Conservation (phyloP, 1,140 invertebrate genomes). For the Tribolium madens region DNA sequence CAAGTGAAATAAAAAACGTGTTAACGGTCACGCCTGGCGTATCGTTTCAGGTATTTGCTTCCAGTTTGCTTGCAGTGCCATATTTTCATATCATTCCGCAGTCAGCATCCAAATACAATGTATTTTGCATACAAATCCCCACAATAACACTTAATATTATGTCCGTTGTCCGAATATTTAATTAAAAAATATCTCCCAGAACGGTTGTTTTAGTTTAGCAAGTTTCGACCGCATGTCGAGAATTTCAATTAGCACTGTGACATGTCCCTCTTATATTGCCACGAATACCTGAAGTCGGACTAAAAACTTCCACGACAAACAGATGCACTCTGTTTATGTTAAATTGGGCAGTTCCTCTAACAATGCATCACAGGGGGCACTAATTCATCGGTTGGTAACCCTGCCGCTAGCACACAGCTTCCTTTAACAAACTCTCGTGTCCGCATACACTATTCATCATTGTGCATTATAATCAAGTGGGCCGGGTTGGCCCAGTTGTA, state of each 20-base stretch:
- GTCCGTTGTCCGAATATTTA: background rate
- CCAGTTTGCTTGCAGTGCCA: background rate
- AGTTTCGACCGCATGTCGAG: background rate
- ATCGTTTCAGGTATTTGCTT: background rate
- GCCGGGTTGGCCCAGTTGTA: slow-evolving; percentile 2
- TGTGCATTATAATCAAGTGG: slow-evolving; percentile 31
- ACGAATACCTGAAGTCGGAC: background rate
- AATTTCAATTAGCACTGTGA: background rate
- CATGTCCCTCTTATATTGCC: background rate
- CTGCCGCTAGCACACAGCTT: slow-evolving; percentile 18
- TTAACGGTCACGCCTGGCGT: background rate
- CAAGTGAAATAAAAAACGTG: background rate
- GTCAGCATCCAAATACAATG: background rate
- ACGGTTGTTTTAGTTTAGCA: background rate
- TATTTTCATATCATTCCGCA: background rate
- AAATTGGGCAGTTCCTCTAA: slow-evolving; percentile 40
- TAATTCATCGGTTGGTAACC: slow-evolving; percentile 40
- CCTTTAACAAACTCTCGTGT: slow-evolving; percentile 37
- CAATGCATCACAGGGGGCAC: slow-evolving; percentile 30
- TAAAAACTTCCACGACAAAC: background rate
- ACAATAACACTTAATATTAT: background rate
- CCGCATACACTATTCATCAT: slow-evolving; percentile 29
- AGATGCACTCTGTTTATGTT: slow-evolving; percentile 40
- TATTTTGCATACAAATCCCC: background rate
- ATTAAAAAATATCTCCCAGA: background rate